These are phyloP conservation scores for Trinorchestia longiramus DNA, from an alignment of 1,140 invertebrate species.

Conservation along the genomic window DNA sequence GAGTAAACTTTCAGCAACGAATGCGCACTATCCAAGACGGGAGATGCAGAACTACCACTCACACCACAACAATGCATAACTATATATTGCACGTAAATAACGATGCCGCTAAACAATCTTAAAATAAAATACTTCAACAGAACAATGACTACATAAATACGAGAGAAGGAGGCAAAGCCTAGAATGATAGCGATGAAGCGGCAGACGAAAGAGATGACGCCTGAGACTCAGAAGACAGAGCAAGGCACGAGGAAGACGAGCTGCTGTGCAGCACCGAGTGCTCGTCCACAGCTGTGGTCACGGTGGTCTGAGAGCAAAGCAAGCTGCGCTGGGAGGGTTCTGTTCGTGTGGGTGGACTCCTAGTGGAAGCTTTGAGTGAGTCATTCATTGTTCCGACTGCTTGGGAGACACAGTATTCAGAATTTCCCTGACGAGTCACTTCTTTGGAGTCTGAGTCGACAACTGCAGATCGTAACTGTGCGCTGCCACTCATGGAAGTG, in stretches of 20 bases:
- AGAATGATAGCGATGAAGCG: background rate
- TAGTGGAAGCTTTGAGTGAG: background rate
- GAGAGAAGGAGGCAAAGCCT: background rate
- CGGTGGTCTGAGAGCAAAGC: background rate
- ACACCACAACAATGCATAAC: background rate
- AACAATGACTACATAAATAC: background rate
- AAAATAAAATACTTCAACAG: background rate
- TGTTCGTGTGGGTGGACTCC: background rate
- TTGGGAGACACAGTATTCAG: background rate
- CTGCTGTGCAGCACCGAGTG: background rate
- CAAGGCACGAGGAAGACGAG: slow-evolving; percentile 30
- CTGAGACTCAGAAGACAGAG: background rate
- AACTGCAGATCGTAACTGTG: background rate
- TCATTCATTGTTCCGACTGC: background rate
- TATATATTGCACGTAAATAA: background rate
- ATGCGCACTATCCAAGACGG: background rate
- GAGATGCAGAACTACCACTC: background rate
- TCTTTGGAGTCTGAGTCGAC: background rate
- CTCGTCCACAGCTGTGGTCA: background rate
- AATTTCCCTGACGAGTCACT: background rate
- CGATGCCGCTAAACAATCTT: background rate
- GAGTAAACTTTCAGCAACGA: background rate
- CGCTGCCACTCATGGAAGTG: background rate
- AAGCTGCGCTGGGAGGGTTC: background rate
- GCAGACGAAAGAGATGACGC: slow-evolving; percentile 3